A percentile compares a stretch with the other conserved stretches of the same genome.
Conservation (phyloP, 2,797 vertebrate genomes). For the Rhadinocentrus ornatus region DNA sequence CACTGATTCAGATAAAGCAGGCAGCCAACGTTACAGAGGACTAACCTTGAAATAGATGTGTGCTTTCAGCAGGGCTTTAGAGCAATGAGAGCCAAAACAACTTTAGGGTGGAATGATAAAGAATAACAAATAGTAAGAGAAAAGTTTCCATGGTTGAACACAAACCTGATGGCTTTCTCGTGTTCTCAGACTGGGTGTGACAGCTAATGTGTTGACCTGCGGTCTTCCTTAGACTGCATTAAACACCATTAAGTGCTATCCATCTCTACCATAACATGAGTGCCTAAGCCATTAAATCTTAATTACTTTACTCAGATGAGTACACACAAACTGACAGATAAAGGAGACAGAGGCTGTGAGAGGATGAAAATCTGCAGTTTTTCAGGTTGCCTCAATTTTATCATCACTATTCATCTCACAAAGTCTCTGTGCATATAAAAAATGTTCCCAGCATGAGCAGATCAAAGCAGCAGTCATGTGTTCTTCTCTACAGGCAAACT, state of each 20-base stretch:
- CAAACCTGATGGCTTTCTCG: constrained; percentile 63
- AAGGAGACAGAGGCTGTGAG: neutral
- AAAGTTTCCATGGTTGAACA: constrained; percentile 55
- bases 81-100: constrained; percentile 17
- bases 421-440: constrained; percentile 43
- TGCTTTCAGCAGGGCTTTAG: constrained; percentile 38
- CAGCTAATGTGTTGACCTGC: constrained; percentile 52
- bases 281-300: constrained; percentile 59
- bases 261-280: constrained; percentile 25
- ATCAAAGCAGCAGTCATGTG: constrained; percentile 72
- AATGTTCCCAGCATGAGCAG: constrained; percentile 58
- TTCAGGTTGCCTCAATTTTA: constrained; percentile 50
- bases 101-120: constrained; percentile 56
- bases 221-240: constrained; percentile 45
- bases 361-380: constrained; percentile 14
- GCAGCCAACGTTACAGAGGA: constrained; percentile 25
- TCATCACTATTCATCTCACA: constrained; percentile 61
- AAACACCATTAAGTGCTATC: constrained; percentile 56
- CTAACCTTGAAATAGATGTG: constrained; percentile 49
- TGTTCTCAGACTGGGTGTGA: constrained; percentile 47
- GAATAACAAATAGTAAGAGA: constrained; percentile 26
- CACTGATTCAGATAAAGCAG: constrained; percentile 25
- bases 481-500: constrained; percentile 56
- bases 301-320: constrained; percentile 40
- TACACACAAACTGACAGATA: neutral